Conservation (phyloP, 2,888 invertebrate species). For the Tinea semifulvella region DNA sequence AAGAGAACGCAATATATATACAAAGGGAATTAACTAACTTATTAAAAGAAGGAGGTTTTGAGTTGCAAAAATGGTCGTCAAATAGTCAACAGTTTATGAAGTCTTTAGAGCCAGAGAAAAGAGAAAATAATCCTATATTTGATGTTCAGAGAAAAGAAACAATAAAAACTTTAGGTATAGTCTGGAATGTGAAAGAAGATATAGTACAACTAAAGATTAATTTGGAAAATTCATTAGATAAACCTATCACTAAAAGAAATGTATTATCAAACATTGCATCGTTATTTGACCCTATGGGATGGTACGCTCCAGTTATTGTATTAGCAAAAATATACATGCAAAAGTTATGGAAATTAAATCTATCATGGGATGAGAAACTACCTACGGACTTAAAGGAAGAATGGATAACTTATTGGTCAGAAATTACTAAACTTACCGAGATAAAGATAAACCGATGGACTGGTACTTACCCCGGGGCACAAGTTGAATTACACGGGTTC, state of each 20-base stretch:
- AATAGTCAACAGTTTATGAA: conserved; percentile 2
- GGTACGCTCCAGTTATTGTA: conserved; percentile 22
- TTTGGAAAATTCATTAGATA: conserved; percentile 19
- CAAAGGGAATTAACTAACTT: background rate
- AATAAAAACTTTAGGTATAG: conserved; percentile 23
- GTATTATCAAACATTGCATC: conserved; percentile 23
- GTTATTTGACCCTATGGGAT: conserved; percentile 25
- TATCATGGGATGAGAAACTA: conserved; percentile 21
- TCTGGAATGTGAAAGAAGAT: conserved; percentile 22
- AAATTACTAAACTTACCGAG: conserved; percentile 13
- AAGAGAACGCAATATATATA: background rate
- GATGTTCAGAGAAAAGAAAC: conserved; percentile 18
- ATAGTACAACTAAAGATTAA: too few relatives aligned
- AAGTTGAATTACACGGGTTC: conserved; percentile 21
- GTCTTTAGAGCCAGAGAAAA: conserved; percentile 2
- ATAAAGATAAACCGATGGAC: conserved; percentile 21
- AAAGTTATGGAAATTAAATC: conserved; percentile 20
- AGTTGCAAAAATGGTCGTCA: conserved; percentile 12
- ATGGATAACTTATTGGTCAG: conserved; percentile 17
- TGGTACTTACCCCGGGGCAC: background rate
- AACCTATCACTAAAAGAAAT: conserved; percentile 21
- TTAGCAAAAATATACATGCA: conserved; percentile 21
- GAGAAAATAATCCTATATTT: too few relatives aligned
- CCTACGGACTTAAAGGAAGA: conserved; percentile 14
- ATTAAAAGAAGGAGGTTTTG: conserved; percentile 9